Conservation (phyloP, 2,113 vertebrate genomes). For the Melospiza melodia region DNA sequence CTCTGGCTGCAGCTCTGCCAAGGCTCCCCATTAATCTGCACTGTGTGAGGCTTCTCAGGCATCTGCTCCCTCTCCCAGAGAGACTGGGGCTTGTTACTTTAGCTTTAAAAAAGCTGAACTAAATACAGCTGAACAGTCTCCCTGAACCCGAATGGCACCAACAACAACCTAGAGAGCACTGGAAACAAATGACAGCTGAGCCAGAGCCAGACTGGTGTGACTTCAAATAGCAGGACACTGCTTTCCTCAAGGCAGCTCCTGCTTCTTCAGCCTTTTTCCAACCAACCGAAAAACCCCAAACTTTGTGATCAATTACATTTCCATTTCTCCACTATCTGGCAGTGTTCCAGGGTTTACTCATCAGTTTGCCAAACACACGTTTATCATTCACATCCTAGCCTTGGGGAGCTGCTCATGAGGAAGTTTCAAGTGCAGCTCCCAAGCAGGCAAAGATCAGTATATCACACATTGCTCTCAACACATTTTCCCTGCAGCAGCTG, state of each 20-base stretch:
- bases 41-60: neutral
- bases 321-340: slow-evolving; percentile 51
- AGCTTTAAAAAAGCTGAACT: neutral
- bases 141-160: slow-evolving; percentile 37
- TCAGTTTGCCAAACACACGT: slow-evolving; percentile 55
- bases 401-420: neutral
- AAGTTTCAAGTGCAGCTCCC: neutral
- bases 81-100: neutral
- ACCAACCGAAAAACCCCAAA: neutral
- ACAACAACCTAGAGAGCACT: slow-evolving; percentile 39
- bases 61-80: neutral
- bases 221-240: slow-evolving; percentile 59
- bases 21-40: neutral
- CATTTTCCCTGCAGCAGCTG: neutral
- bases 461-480: neutral
- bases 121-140: neutral
- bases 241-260: slow-evolving; percentile 70
- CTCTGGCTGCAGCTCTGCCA: neutral
- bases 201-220: slow-evolving; percentile 68
- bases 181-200: slow-evolving; percentile 47
- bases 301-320: slow-evolving; percentile 42
- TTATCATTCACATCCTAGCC: slow-evolving; percentile 55
- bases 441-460: neutral
- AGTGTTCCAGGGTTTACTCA: slow-evolving; percentile 61
- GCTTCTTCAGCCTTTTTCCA: slow-evolving; percentile 61